Base-by-base conservation (phyloP, 2,797 vertebrate species). In the Phataginus tetradactyla region DNA sequence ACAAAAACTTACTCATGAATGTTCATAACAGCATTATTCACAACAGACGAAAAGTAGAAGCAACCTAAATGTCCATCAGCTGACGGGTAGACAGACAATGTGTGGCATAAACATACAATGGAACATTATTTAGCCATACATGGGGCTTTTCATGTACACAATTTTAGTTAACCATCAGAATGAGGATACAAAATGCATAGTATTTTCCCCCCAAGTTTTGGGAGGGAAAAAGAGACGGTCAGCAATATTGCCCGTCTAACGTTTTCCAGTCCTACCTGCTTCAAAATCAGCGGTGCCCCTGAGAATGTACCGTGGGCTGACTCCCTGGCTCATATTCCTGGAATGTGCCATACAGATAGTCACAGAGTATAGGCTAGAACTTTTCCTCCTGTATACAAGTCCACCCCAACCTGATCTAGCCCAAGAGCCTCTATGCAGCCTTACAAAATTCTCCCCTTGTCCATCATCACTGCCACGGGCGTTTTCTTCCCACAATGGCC, bases 401-500 rank as follows among this genome's bases (percentile, higher is more conserved):
- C 72, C 64, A 1, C 21, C 53, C 53, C 27, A 23, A 29, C 57
- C 32, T 4, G 1, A 37, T 11, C n/a, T 15, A 39, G 32, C 39
- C 3, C 17, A 23, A 49, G 7, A 39, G 21, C 32, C 57, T 68
- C 84, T 51, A 17, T 11, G 10, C 0, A 4, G 13, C 14, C 57
- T 37, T 20, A n/a, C 10, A 29, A 75, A 89, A 23, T 11, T 63
- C 63, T 66, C 7, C 37, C 17, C 37, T 53, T 39, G 1, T 9
- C 37, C 4, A 12, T 11, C 25, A n/a, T 39, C 18, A 20, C 63
- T 1, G 2, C 9, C 27, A 17, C 0, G 0, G n/a, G 18, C 0
- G 0, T 29, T 39, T 84, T 69, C 49, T 23, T 49, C 25, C 34
- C 72, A 63, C 29, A 42, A 10, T 4, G 42, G 63, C 32, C 72